phyloP scores from a whole-genome alignment of 2,888 invertebrate genomes.

The Drosophila paranaensis region DNA sequence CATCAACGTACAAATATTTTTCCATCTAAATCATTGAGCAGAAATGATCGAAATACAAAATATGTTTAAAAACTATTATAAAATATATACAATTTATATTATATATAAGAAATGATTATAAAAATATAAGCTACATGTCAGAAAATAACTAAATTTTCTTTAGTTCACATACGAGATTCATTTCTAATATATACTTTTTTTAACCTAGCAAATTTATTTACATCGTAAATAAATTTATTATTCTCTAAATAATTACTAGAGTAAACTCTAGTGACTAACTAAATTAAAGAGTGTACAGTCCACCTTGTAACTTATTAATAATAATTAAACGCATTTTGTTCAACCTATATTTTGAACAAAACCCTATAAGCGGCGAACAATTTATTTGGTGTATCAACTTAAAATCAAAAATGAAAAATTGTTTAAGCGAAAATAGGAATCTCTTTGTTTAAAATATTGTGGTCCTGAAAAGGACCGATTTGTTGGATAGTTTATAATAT shows the following conservation, averaged over 20 bases:
- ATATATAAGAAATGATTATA: too few relatives aligned
- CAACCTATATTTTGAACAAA: background rate
- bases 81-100: background rate
- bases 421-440: slow-evolving; percentile 19
- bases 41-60: background rate
- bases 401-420: background rate
- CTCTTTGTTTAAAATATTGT: slow-evolving; percentile 21
- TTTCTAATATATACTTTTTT: too few relatives aligned
- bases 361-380: background rate
- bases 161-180: too few relatives aligned
- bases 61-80: background rate
- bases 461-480: slow-evolving; percentile 55
- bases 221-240: too few relatives aligned
- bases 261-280: background rate
- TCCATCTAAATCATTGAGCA: background rate
- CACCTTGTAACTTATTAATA: background rate
- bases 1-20: too few relatives aligned
- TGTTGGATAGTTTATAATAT: slow-evolving; percentile 5
- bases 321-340: background rate
- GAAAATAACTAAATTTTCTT: too few relatives aligned
- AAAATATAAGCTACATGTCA: too few relatives aligned
- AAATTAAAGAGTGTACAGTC: too few relatives aligned
- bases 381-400: background rate
- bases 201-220: too few relatives aligned
- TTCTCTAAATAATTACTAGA: too few relatives aligned